phyloP scores from a whole-genome alignment of 1,140 invertebrate species.

The Orchesella cincta region DNA sequence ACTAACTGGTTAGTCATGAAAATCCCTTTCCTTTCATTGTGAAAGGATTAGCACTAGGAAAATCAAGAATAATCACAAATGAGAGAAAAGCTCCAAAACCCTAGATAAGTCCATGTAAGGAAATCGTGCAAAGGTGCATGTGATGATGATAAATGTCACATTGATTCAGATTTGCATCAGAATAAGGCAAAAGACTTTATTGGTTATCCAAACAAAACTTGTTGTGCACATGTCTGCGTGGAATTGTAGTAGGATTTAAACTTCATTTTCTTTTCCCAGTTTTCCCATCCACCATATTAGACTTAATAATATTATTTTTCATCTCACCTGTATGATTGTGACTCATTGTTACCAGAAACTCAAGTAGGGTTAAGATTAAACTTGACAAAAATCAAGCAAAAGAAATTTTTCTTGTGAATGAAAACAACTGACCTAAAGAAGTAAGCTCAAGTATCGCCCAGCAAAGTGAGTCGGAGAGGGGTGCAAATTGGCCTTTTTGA shows the following conservation, averaged over 20 bases:
- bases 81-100: not conserved
- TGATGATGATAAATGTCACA: not conserved
- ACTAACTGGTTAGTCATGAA: too few species aligned
- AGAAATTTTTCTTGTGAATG: too few species aligned
- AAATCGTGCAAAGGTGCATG: not conserved
- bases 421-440: constrained; percentile 54
- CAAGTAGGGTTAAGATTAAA: too few species aligned
- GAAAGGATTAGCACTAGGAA: not conserved
- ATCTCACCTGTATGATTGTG: too few species aligned
- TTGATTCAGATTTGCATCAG: constrained; percentile 10
- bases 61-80: not conserved
- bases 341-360: too few species aligned
- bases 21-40: not conserved
- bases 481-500: constrained; percentile 92
- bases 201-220: too few species aligned
- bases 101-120: not conserved
- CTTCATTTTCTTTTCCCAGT: too few species aligned
- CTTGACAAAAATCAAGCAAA: too few species aligned
- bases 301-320: too few species aligned
- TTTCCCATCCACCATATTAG: too few species aligned
- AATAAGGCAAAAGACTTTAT: not conserved
- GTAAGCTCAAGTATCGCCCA: constrained; percentile 88
- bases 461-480: constrained; percentile 88
- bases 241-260: too few species aligned
- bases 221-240: too few species aligned